phyloP scores from a whole-genome alignment of 2,888 invertebrate genomes.

The Lymantria monacha region DNA sequence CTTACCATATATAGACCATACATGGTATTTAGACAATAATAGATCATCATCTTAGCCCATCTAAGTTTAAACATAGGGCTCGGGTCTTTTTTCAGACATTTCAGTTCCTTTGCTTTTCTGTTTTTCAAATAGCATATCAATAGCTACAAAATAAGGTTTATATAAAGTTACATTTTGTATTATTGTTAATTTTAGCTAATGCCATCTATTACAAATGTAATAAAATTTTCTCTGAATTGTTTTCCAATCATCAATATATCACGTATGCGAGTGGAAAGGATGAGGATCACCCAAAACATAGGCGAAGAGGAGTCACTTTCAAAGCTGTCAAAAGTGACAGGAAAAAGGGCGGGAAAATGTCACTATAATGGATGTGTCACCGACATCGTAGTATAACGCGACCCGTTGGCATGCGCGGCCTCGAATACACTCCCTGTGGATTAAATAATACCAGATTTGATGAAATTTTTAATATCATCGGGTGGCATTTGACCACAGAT shows the following conservation, averaged over 20 bases:
- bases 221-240: slow-evolving; percentile 10
- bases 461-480: slow-evolving; percentile 47
- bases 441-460: slow-evolving; percentile 60
- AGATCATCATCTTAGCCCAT: too few relatives aligned
- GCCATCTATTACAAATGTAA: too few relatives aligned
- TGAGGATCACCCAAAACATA: slow-evolving; percentile 65
- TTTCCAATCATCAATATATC: slow-evolving; percentile 45
- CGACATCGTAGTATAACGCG: slow-evolving; percentile 68
- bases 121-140: too few relatives aligned
- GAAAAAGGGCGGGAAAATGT: slow-evolving; percentile 79
- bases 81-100: too few relatives aligned
- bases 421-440: slow-evolving; percentile 63
- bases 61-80: too few relatives aligned
- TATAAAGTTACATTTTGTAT: too few relatives aligned
- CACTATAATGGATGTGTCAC: slow-evolving; percentile 81
- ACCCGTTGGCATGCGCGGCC: slow-evolving; percentile 63
- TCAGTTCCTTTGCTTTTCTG: too few relatives aligned
- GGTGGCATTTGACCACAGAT: slow-evolving; percentile 31
- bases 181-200: too few relatives aligned
- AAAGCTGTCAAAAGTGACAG: slow-evolving; percentile 79
- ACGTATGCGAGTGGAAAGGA: slow-evolving; percentile 44
- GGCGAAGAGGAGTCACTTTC: slow-evolving; percentile 74
- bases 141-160: too few relatives aligned
- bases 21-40: too few relatives aligned
- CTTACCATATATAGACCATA: too few relatives aligned